Percentiles rank a stretch among this genome's conserved stretches.
Evolutionary conservation across 2,888 invertebrate species (phyloP).

Genomic region (Petrophora chlorosata): DNA sequence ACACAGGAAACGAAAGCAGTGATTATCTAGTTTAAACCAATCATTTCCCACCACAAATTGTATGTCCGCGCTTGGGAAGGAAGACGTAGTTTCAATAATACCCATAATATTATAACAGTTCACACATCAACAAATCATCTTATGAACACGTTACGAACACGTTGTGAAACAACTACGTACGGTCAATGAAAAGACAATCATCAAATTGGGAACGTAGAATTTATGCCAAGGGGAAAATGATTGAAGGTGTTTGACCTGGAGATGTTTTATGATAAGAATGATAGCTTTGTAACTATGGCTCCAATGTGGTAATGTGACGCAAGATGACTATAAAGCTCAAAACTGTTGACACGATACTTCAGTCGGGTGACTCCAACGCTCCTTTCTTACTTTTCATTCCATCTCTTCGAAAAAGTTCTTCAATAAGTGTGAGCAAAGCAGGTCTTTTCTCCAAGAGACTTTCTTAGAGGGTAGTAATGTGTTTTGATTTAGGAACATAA

Average conservation of each 20-base stretch:
- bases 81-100: slow-evolving; percentile 29
- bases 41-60: slow-evolving; percentile 35
- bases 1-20: slow-evolving; percentile 33
- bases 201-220: slow-evolving; percentile 36
- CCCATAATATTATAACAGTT: slow-evolving; percentile 17
- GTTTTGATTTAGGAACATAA: too few relatives aligned
- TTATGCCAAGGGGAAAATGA: slow-evolving; percentile 34
- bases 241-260: slow-evolving; percentile 4
- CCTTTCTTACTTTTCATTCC: too few relatives aligned
- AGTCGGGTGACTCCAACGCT: too few relatives aligned
- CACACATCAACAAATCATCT: slow-evolving; percentile 32
- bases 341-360: too few relatives aligned
- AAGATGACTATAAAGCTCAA: too few relatives aligned
- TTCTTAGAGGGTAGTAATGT: too few relatives aligned
- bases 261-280: neutral
- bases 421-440: too few relatives aligned
- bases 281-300: neutral
- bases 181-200: slow-evolving; percentile 37
- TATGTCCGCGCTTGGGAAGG: slow-evolving; percentile 25
- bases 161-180: slow-evolving; percentile 8
- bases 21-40: slow-evolving; percentile 36
- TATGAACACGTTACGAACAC: slow-evolving; percentile 29
- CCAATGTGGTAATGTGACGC: too few relatives aligned
- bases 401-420: too few relatives aligned
- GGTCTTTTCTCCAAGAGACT: too few relatives aligned